These are phyloP conservation scores for Brachyalestes nurse DNA, from an alignment of 2,797 vertebrate species.

Conservation along the genomic window DNA sequence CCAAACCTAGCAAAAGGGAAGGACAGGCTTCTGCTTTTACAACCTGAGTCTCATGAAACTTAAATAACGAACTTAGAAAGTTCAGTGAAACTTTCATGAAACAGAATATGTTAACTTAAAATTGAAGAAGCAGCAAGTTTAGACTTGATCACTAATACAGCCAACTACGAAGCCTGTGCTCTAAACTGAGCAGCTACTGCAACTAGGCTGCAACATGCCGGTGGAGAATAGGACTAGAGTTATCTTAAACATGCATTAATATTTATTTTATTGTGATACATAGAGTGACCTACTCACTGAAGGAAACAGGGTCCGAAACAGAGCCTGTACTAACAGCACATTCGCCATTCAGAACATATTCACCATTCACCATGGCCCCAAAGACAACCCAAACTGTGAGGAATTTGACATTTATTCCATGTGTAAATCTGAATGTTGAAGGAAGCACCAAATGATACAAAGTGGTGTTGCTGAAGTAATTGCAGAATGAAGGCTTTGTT, in stretches of 20 bases:
- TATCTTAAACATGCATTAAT: background rate
- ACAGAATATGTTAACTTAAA: too few species aligned
- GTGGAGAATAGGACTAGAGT: too few species aligned
- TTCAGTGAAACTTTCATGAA: too few species aligned
- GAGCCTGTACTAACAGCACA: background rate
- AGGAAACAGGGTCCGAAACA: background rate
- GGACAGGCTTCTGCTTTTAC: too few species aligned
- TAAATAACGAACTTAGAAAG: too few species aligned
- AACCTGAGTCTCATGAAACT: too few species aligned
- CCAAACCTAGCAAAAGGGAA: too few species aligned
- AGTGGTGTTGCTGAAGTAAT: background rate
- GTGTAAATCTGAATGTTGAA: constrained; percentile 8
- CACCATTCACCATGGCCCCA: background rate
- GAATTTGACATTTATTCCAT: constrained; percentile 16
- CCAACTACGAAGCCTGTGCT: too few species aligned
- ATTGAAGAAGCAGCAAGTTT: too few species aligned
- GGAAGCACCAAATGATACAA: constrained; percentile 8
- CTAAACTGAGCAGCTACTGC: too few species aligned
- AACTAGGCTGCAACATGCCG: too few species aligned
- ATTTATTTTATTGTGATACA: background rate
- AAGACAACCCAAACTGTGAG: background rate
- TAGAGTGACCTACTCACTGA: background rate
- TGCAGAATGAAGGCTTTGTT: constrained; percentile 29
- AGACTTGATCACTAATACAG: too few species aligned
- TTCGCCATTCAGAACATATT: background rate